phyloP scores from a whole-genome alignment of 2,113 vertebrate genomes.

The Scatophagus argus region DNA sequence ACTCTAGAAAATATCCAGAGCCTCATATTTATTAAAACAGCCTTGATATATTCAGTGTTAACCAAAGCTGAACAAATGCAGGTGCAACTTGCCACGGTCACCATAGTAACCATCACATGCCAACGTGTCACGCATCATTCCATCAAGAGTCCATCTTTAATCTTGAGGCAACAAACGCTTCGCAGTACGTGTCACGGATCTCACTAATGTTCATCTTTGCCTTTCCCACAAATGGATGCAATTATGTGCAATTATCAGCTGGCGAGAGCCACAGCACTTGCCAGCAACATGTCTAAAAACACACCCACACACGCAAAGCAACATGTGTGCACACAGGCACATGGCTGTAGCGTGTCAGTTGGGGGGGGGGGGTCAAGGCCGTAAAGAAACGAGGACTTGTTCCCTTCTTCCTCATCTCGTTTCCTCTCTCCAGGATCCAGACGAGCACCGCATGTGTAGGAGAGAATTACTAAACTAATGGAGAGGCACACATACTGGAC shows the following conservation, averaged over 20 bases:
- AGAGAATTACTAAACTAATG: conserved; percentile 23
- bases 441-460: background rate
- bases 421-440: conserved; percentile 10
- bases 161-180: conserved; percentile 30
- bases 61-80: conserved; percentile 47
- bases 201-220: conserved; percentile 67
- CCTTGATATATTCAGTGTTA: conserved; percentile 41
- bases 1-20: background rate
- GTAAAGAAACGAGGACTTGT: background rate
- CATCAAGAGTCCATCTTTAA: conserved; percentile 29
- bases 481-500: background rate
- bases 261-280: conserved; percentile 68
- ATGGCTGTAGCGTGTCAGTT: no score
- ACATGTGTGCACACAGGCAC: conserved; percentile 44
- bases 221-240: conserved; percentile 76
- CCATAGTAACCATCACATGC: conserved; percentile 65
- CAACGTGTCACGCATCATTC: conserved; percentile 39
- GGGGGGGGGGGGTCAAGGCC: conserved; percentile 51
- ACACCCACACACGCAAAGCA: conserved; percentile 71
- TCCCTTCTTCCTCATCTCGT: background rate
- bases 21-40: background rate
- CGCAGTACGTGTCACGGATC: conserved; percentile 46
- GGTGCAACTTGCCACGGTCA: conserved; percentile 34
- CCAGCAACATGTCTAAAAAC: conserved; percentile 69
- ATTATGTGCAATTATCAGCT: conserved; percentile 84